Base-by-base conservation (phyloP, 1,140 invertebrate genomes). In the Anoplolepis gracilipes region DNA sequence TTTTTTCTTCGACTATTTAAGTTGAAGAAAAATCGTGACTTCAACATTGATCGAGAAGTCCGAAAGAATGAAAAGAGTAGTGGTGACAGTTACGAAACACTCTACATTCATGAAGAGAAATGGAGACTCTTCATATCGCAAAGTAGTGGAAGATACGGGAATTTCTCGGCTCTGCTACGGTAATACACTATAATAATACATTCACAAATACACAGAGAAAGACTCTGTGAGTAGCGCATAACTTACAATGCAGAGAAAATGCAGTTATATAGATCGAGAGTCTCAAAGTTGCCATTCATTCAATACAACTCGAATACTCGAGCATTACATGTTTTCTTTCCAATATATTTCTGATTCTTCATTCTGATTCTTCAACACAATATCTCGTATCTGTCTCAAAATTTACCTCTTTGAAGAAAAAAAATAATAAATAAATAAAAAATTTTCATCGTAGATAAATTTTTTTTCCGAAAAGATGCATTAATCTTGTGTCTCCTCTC, bases 91-190 rank as follows among this genome's bases (percentile, higher is more conserved):
- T 42, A 39, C 1, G n/a, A 65, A 65, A 67, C 39, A 42, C 39
- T 46, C 22, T 25, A 36, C 64, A 67, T 67, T 39, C 33, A 42
- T 67, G 22, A 67, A 67, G 22, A 67, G 39, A 67, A 67, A 67
- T 67, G 22, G n/a, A 67, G 36, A 22, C 22, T 16, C 36, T 67
- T 67, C 36, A 42, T 67, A 67, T 67, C 64, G 33, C 8, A 36
- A 67, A 67, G 25, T 67, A 39, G 64, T 39, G 16, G 28, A 67
- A 67, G 36, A 42, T 67, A 67, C 39, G 65, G 28, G n/a, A 25
- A 42, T 25, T 16, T 46, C 65, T 67, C 64, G n/a, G 10, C 64
- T n/a, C n/a, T 67, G 65, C 65, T 67, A 16, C 7, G 11, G 10
- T 28, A 16, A 70, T 69, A 49, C 22, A 22, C 6, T 69, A 42